Evolutionary conservation across 2,113 vertebrate species (phyloP).

Genomic region (Ictalurus punctatus): DNA sequence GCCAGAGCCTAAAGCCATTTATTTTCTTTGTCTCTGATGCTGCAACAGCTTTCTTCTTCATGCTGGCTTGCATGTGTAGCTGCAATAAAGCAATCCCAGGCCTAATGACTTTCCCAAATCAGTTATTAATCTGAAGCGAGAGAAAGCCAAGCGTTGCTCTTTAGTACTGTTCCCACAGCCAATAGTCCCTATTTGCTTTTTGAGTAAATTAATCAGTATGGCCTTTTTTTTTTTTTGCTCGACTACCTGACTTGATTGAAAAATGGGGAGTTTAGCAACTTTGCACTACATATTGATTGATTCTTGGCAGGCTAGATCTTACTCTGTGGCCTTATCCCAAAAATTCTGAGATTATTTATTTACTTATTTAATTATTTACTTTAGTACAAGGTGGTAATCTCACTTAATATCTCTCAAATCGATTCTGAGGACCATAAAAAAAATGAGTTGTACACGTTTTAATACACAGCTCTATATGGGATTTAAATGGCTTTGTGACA

Average conservation of each 20-base stretch:
- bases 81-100: neutral
- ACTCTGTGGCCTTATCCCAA: neutral
- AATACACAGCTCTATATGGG: neutral
- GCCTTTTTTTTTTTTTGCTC: conserved; percentile 10
- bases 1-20: conserved; percentile 12
- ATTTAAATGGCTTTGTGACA: conserved; percentile 18
- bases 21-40: neutral
- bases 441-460: neutral
- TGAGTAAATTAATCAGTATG: conserved; percentile 39
- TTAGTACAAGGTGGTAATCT: conserved; percentile 3
- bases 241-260: conserved; percentile 21
- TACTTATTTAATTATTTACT: neutral
- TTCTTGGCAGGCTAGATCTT: conserved; percentile 21
- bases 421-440: neutral
- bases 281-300: conserved; percentile 42
- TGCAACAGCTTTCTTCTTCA: neutral
- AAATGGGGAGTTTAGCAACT: conserved; percentile 42
- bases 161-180: neutral
- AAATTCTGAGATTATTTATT: conserved; percentile 16
- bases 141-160: conserved; percentile 1
- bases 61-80: conserved; percentile 11
- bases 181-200: conserved; percentile 23
- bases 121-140: conserved; percentile 13
- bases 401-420: neutral
- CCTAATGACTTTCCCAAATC: conserved; percentile 25